These are phyloP conservation scores for Cyphomyrus plagiostoma DNA, from an alignment of 2,113 vertebrate species.

Conservation along the genomic window DNA sequence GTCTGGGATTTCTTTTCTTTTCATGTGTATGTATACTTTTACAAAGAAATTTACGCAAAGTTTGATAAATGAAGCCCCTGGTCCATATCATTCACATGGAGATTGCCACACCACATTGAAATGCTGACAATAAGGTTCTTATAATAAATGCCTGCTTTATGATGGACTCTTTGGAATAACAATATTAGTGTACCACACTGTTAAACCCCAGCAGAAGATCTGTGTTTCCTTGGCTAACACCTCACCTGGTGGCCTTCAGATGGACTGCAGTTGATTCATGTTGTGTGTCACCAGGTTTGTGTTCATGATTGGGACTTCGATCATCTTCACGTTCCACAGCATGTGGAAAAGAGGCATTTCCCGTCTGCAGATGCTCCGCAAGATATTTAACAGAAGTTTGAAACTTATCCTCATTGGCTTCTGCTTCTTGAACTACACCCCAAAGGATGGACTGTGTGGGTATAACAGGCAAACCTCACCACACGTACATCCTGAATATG, in stretches of 20 bases:
- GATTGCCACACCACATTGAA: background rate
- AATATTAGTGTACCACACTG: background rate
- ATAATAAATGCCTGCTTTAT: background rate
- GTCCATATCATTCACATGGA: background rate
- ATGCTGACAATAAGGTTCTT: background rate
- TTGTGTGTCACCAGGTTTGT: constrained; percentile 50
- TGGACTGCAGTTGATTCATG: constrained; percentile 18
- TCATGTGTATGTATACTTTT: background rate
- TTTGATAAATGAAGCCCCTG: background rate
- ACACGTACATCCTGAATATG: background rate
- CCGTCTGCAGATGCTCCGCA: constrained; percentile 49
- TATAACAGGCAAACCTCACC: background rate
- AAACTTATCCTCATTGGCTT: constrained; percentile 53
- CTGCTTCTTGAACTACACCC: constrained; percentile 66
- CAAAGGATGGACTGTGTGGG: constrained; percentile 54
- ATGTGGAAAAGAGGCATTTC: constrained; percentile 53
- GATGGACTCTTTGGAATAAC: background rate
- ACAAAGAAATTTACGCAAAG: background rate
- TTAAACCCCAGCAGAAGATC: background rate
- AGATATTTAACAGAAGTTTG: constrained; percentile 51
- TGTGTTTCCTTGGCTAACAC: background rate
- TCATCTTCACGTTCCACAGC: constrained; percentile 56
- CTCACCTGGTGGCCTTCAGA: background rate
- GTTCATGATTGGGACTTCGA: constrained; percentile 65
- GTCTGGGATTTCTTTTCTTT: background rate